Conservation (phyloP, 2,797 vertebrate genomes). For the Pachyuromys duprasi region DNA sequence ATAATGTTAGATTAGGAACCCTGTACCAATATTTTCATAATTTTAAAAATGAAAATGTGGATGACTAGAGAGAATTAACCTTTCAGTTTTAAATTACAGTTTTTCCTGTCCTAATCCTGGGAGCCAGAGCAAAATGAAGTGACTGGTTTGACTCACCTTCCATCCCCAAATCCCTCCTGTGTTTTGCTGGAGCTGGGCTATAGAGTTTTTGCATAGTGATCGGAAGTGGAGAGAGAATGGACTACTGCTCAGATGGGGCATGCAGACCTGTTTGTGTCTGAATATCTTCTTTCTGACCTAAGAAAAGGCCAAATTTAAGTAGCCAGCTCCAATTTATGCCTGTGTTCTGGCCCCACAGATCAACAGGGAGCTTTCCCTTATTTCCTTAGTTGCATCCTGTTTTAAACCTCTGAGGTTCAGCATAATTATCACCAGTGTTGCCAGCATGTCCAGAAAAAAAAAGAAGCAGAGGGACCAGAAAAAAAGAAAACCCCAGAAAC, state of each 20-base stretch:
- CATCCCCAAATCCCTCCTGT: neutral
- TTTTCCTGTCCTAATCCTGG: neutral
- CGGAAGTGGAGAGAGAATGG: neutral
- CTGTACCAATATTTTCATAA: neutral
- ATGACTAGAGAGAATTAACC: neutral
- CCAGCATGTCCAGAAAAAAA: neutral
- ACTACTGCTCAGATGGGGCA: neutral
- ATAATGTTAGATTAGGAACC: neutral
- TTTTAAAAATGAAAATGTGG: neutral
- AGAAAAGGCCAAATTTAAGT: neutral
- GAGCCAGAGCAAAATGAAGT: neutral
- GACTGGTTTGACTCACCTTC: neutral
- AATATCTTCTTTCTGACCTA: neutral
- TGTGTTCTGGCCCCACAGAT: neutral
- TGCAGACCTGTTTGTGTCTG: neutral
- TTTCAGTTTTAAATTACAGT: neutral
- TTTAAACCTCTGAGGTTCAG: neutral
- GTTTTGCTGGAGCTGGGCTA: neutral
- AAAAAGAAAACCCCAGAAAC: neutral
- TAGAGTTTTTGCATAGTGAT: neutral
- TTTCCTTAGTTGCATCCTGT: slow-evolving; percentile 10
- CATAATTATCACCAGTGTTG: neutral
- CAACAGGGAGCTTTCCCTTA: neutral
- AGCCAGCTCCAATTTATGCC: neutral
- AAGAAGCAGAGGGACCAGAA: neutral